A percentile compares a stretch with the other conserved stretches of the same genome.
Conservation (phyloP, 1,140 invertebrate genomes). For the Centruroides sculpturatus region DNA sequence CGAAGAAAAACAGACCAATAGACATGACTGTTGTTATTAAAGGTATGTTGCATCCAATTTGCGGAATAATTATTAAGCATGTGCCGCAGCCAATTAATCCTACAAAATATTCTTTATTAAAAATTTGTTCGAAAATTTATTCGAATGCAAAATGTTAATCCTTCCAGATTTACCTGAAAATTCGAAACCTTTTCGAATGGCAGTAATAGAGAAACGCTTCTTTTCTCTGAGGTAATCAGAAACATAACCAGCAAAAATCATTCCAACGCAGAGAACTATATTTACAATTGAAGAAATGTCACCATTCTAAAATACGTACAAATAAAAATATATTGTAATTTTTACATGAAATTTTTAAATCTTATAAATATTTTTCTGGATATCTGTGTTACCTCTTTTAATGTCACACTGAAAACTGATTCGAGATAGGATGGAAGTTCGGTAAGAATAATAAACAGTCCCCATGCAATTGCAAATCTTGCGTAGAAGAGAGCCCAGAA, state of each 20-base stretch:
- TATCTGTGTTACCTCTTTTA: neutral
- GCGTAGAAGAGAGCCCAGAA: neutral
- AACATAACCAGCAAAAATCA: neutral
- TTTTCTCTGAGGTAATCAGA: neutral
- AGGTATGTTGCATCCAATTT: neutral
- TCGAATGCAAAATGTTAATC: neutral
- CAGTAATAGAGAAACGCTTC: neutral
- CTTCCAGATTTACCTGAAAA: neutral
- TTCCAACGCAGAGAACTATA: neutral
- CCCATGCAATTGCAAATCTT: neutral
- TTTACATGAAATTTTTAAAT: no score
- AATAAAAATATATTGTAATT: no score
- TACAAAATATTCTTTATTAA: neutral
- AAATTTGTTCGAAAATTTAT: neutral
- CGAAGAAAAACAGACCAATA: neutral
- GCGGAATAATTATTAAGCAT: neutral
- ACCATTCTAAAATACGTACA: neutral
- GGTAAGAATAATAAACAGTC: neutral
- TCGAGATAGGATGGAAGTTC: neutral
- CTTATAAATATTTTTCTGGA: neutral
- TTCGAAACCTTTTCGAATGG: neutral
- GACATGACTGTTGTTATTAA: neutral
- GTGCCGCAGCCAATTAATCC: neutral
- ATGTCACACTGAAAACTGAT: neutral
- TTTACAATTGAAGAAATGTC: neutral